phyloP scores from a whole-genome alignment of 92 coral and sea anemone genomes.

The Meandrina meandrites region DNA sequence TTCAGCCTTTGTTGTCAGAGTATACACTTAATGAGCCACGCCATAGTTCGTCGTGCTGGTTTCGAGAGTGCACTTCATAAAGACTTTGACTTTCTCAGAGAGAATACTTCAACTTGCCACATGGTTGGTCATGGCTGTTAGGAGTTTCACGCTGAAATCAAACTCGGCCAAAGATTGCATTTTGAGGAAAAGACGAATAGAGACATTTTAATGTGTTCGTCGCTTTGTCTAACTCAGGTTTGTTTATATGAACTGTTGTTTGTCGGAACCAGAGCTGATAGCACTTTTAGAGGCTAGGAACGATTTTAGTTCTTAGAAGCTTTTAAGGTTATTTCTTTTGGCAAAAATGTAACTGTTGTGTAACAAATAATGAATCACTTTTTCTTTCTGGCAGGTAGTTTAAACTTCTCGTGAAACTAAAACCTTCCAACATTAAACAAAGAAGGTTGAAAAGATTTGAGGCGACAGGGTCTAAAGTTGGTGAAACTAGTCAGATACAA shows the following conservation, averaged over 20 bases:
- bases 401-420: not conserved
- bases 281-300: too few species aligned
- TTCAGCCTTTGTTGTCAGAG: conserved; percentile 5
- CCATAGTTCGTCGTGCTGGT: not conserved
- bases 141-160: not conserved
- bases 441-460: not conserved
- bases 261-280: not conserved
- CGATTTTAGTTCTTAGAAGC: too few species aligned
- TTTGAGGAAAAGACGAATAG: not conserved
- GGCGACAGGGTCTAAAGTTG: not conserved
- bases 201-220: not conserved
- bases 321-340: not conserved
- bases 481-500: too few species aligned
- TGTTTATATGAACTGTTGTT: not conserved
- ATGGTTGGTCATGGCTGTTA: not conserved
- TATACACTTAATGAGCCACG: conserved; percentile 12
- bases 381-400: conserved; percentile 9
- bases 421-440: not conserved
- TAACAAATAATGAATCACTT: not conserved
- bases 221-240: conserved; percentile 11
- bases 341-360: not conserved
- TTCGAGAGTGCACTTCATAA: not conserved
- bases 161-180: not conserved
- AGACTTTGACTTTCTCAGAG: not conserved
- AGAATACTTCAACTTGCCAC: not conserved